A percentile compares a stretch with the other conserved stretches of the same genome.
phyloP scores from a whole-genome alignment of 1,140 invertebrate species.

The Drosophila truncata region DNA sequence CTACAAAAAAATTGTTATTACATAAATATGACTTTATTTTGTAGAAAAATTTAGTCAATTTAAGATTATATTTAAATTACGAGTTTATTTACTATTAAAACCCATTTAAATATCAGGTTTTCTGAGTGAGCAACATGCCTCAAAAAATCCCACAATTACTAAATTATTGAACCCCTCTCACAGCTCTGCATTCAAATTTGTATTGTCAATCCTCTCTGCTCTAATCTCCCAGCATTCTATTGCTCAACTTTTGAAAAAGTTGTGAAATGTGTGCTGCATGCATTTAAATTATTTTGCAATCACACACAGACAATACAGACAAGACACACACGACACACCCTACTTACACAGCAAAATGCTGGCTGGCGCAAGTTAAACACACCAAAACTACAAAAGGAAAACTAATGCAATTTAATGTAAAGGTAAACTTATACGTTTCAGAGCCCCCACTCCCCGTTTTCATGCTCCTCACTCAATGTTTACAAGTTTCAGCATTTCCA shows the following conservation, averaged over 20 bases:
- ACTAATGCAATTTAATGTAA: conserved; percentile 64
- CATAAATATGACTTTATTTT: too few species aligned
- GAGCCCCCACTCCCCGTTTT: background rate
- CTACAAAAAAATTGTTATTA: too few species aligned
- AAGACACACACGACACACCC: conserved; percentile 47
- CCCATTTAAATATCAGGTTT: background rate
- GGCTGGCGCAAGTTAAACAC: conserved; percentile 40
- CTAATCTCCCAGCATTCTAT: conserved; percentile 30
- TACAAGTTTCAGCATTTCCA: conserved; percentile 77
- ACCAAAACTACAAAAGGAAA: conserved; percentile 53
- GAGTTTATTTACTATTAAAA: background rate
- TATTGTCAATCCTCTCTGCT: conserved; percentile 27
- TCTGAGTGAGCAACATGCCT: background rate
- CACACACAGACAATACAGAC: conserved; percentile 19
- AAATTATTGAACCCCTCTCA: conserved; percentile 9
- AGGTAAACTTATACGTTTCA: conserved; percentile 56
- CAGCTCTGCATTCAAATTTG: conserved; percentile 7
- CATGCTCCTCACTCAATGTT: conserved; percentile 36
- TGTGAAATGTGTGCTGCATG: conserved; percentile 39
- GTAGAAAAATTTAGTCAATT: too few species aligned
- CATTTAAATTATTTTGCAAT: conserved; percentile 46
- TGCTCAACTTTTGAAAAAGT: conserved; percentile 25
- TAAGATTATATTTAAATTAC: too few species aligned
- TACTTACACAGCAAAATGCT: conserved; percentile 3
- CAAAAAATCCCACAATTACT: conserved; percentile 19